Conservation (phyloP, 2,113 vertebrate genomes). For the Ascaphus truei region DNA sequence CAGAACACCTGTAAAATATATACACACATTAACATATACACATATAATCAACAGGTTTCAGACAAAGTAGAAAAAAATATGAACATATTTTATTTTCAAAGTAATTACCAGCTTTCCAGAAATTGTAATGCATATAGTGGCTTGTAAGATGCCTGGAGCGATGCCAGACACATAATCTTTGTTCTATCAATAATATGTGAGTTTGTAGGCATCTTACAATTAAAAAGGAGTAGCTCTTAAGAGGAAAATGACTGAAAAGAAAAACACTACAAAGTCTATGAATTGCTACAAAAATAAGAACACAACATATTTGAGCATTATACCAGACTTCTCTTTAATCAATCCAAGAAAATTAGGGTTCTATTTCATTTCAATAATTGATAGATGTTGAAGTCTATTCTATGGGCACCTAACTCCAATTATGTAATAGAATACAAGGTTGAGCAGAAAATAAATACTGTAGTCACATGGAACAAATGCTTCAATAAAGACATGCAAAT, state of each 20-base stretch:
- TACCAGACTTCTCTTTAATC: neutral
- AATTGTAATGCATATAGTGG: too few species aligned
- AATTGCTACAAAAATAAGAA: too few species aligned
- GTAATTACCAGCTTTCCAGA: too few species aligned
- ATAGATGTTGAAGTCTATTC: conserved; percentile 15
- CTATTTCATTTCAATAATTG: conserved; percentile 20
- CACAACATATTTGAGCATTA: neutral
- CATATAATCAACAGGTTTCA: too few species aligned
- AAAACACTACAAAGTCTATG: neutral
- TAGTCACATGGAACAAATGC: conserved; percentile 15
- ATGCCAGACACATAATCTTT: too few species aligned
- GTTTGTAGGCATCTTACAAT: neutral
- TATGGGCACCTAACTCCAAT: conserved; percentile 8
- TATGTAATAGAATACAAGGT: conserved; percentile 18
- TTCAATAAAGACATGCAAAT: conserved; percentile 4
- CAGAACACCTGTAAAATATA: too few species aligned
- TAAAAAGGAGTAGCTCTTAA: neutral
- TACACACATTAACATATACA: too few species aligned
- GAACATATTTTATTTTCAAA: too few species aligned
- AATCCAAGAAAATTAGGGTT: conserved; percentile 4
- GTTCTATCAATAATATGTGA: neutral
- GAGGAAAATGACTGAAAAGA: neutral
- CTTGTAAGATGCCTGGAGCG: too few species aligned
- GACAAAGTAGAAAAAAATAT: too few species aligned
- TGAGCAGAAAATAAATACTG: conserved; percentile 6